Conservation (phyloP, 2,888 invertebrate species). For the Dexiosoma caninum region DNA sequence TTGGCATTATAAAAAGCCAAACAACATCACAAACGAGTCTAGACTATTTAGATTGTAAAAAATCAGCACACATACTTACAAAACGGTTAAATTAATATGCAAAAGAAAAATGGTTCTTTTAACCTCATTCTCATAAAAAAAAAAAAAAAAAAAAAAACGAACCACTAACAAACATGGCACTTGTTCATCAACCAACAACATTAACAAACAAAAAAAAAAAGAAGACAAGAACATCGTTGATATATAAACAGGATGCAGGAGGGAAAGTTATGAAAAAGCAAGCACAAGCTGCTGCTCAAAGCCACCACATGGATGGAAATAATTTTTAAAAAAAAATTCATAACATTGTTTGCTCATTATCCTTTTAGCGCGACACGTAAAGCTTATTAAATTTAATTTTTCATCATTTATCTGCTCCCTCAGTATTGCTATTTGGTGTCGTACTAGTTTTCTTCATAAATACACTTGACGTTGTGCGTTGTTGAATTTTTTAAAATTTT, state of each 20-base stretch:
- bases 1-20: neutral
- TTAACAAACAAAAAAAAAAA: neutral
- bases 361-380: slow-evolving; percentile 29
- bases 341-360: slow-evolving; percentile 50
- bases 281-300: neutral
- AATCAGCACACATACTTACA: neutral
- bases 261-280: neutral
- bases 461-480: slow-evolving; percentile 1
- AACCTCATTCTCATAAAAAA: neutral
- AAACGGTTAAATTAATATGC: neutral
- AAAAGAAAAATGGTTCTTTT: neutral
- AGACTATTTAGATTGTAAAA: slow-evolving; percentile 36
- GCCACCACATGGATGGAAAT: neutral
- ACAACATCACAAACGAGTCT: slow-evolving; percentile 15
- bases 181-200: neutral
- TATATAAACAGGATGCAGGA: neutral
- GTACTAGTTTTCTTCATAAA: neutral
- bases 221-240: neutral
- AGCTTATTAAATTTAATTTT: slow-evolving; percentile 40
- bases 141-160: too few relatives aligned
- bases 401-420: neutral
- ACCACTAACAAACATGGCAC: neutral
- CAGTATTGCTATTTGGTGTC: neutral
- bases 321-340: slow-evolving; percentile 36
- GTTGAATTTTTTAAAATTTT: neutral